Base-by-base conservation (phyloP, 2,113 vertebrate species). In the Ictidomys tridecemlineatus region DNA sequence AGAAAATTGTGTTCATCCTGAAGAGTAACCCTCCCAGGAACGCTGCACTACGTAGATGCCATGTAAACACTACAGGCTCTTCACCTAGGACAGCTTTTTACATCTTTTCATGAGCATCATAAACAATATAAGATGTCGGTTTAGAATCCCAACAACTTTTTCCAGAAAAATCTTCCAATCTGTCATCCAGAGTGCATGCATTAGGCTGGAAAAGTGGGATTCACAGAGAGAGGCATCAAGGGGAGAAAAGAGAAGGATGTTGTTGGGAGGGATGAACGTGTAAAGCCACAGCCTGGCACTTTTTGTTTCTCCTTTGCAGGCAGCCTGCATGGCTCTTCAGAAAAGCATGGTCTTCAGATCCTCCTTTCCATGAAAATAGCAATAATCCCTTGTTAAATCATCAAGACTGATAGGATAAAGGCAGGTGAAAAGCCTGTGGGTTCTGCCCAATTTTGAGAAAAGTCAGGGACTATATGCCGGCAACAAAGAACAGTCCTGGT, bases 351-450 rank as follows among this genome's bases (percentile, higher is more conserved):
- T 39, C 82, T 82, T 76, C 14, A 70, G 26, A 56, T 32, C 56
- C 42, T 92, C 73, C 77, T 86, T 93, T 89, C 65, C 39, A 79
- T n/a, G 87, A 77, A 96, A 91, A 67, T 87, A 87, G 58, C 61
- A 84, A 93, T 34, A 37, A 65, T 34, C 73, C 37, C 67, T 90
- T 87, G 18, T 17, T 26, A 96, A 90, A 63, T 70, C 18, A 87
- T 74, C 8, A 65, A 24, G 10, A 37, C 65, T 77, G 70, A 88
- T 65, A 73, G 83, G 69, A 61, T 72, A 95, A 86, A 67, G 77
- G 42, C 34, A 72, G 56, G 74, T 56, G 32, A 28, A 12, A 4
- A 26, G 53, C 56, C 9, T 48, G 17, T 63, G 63, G 30, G 69
- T 72, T 91, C 77, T 95, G 90, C 37, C 7, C 42, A 30, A 70